Base-by-base conservation (phyloP, 2,888 invertebrate species). In the Erebia aethiops region DNA sequence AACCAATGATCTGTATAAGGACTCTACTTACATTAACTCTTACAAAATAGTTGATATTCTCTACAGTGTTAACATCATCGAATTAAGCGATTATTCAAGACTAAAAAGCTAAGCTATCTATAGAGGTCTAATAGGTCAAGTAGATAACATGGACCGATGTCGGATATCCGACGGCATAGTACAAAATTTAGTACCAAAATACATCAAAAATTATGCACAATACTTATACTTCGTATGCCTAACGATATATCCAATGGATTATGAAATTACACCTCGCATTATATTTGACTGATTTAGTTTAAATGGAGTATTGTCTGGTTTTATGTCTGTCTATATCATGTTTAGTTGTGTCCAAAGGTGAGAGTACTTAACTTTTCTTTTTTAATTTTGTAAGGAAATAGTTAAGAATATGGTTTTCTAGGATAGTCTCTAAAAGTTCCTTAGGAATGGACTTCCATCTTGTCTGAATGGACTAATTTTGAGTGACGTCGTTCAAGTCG, bases 111-210 rank as follows among this genome's bases (percentile, higher is more conserved):
- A 90, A 87, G 85, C 87, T 80, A n/a, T 51, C 85, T 88, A 84
- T 81, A 81, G 84, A 84, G 74, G 16, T 16, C 81, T 77, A 74
- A 77, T 83, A 87, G 83, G 84, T 88, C 84, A 88, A 87, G 79
- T 82, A 46, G 46, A 46, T 46, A 86, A 87, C 77, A 87, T 90
- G 91, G 92, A 91, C 92, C 84, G 81, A 77, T 84, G 87, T 88
- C 90, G 85, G 82, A 81, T 80, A 81, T 75, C 78, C 87, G 89
- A 90, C 90, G 80, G 81, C 77, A 84, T 78, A 88, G 87, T 91
- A 92, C 89, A 92, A 91, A 91, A 90, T 76, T 85, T 84, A 87
- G 88, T 91, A 91, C 90, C 90, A 91, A 92, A 91, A 91, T 90
- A 91, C 84, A 88, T 88, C 83, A 85, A 82, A 87, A 83, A 84